A percentile compares a stretch with the other conserved stretches of the same genome.
These are phyloP conservation scores for Elmis aenea DNA, from an alignment of 2,888 invertebrate genomes.

Conservation along the genomic window DNA sequence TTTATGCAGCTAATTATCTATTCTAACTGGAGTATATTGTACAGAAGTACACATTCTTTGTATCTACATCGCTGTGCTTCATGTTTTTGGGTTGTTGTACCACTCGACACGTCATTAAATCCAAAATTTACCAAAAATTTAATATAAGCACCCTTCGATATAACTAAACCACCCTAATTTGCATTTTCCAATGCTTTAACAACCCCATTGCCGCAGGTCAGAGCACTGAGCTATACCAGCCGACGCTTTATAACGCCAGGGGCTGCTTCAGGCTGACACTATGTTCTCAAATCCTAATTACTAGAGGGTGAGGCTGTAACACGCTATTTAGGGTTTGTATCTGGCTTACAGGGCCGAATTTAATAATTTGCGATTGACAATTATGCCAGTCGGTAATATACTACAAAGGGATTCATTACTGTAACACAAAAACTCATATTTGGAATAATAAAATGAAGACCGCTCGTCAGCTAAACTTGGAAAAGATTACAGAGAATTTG, in stretches of 20 bases:
- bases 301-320: conserved; percentile 30
- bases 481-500: too few species aligned
- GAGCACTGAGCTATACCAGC: conserved; percentile 18
- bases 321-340: conserved; percentile 34
- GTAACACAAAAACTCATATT: too few species aligned
- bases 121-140: conserved; percentile 25
- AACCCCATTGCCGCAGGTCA: conserved; percentile 20
- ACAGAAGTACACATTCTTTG: too few species aligned
- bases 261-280: conserved; percentile 31
- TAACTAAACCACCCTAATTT: conserved; percentile 25
- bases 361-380: conserved; percentile 12
- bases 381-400: too few species aligned
- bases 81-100: too few species aligned
- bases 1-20: too few species aligned
- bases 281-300: conserved; percentile 40
- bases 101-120: too few species aligned
- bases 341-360: conserved; percentile 29
- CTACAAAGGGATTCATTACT: too few species aligned
- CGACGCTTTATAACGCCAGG: conserved; percentile 17
- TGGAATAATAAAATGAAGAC: too few species aligned
- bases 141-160: conserved; percentile 24
- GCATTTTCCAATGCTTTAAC: conserved; percentile 26
- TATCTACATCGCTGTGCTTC: too few species aligned
- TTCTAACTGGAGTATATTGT: too few species aligned
- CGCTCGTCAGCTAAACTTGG: too few species aligned